A percentile compares a stretch with the other conserved stretches of the same genome.
These are phyloP conservation scores for Pseudorectes ferrugineus DNA, from an alignment of 2,113 vertebrate genomes.

Conservation along the genomic window DNA sequence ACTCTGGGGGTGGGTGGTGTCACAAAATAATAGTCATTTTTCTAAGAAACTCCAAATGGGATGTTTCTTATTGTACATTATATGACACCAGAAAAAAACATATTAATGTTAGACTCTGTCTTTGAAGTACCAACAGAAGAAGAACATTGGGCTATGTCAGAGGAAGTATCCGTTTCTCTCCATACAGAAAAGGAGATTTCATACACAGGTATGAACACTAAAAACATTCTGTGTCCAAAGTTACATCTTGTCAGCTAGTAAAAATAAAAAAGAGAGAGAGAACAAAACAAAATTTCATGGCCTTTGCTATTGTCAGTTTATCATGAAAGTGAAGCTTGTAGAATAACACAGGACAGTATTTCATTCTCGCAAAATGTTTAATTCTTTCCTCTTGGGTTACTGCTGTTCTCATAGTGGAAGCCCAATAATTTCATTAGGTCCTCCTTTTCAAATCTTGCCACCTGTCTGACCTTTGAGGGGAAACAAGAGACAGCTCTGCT, in stretches of 20 bases:
- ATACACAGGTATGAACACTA: conserved; percentile 72
- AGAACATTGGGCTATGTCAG: conserved; percentile 69
- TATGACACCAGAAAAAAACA: not conserved
- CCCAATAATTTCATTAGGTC: not conserved
- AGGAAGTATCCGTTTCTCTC: conserved; percentile 72
- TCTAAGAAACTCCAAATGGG: not conserved
- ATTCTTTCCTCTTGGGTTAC: not conserved
- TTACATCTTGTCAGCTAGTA: not conserved
- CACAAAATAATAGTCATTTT: not conserved
- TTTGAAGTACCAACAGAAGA: conserved; percentile 67
- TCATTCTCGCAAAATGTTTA: not conserved
- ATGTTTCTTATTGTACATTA: not conserved
- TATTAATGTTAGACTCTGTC: conserved; percentile 46
- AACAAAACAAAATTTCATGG: not conserved
- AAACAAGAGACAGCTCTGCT: not conserved
- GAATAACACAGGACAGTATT: not conserved
- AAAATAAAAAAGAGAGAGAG: not conserved
- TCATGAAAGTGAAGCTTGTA: not conserved
- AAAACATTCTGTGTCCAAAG: not conserved
- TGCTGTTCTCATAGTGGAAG: not conserved
- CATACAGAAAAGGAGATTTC: conserved; percentile 72
- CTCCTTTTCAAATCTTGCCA: not conserved
- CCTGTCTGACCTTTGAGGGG: not conserved
- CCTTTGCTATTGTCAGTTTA: not conserved
- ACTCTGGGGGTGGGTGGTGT: not conserved